Base-by-base conservation (phyloP, 2,113 vertebrate species). In the Paracanthobrama guichenoti region DNA sequence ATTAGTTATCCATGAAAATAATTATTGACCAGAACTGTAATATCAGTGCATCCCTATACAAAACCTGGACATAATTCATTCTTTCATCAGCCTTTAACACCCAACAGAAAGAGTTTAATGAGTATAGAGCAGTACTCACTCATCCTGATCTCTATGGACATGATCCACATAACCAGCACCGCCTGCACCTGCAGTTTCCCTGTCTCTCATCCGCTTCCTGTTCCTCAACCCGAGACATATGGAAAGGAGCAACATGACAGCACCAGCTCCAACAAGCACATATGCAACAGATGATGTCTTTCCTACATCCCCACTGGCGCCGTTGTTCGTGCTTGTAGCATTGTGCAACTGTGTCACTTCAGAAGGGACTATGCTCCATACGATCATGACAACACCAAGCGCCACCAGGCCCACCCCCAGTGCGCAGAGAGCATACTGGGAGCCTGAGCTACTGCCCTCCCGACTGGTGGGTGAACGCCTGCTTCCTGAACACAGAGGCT, bases 351-450 rank as follows among this genome's bases (percentile, higher is more conserved):
- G 87, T 73, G 88, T 66, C 6, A 8, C 50, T 1, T 12, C 6
- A 85, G 92, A 88, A 0, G 98, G 97, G 6, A 98, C 96, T 20
- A 98, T 91, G 84, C 95, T 97, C 98, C 98, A 99, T 75, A 99
- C 95, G 0, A 97, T 97, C 97, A 99, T 98, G 87, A 99, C 95
- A 64, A 98, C 91, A 16, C 98, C 98, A 0, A 99, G 95, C 8
- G 97, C 95, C 0, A 98, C 93, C 92, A 99, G 95, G 0, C 97
- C 98, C 77, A 98, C 92, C 71, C 97, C 97, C 7, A 99, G 95
- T 8, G 97, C 97, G 0, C 96, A 98, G 86, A 99, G 95, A 0
- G 97, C 98, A 0, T 99, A 99, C 92, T 98, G 96, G 0, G 97
- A 95, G 0, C 96, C 96, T 5, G 92, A 93, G 0, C 93, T 93